A percentile compares a stretch with the other conserved stretches of the same genome.
Conservation (phyloP, 1,140 invertebrate species). For the Drosophila teissieri region DNA sequence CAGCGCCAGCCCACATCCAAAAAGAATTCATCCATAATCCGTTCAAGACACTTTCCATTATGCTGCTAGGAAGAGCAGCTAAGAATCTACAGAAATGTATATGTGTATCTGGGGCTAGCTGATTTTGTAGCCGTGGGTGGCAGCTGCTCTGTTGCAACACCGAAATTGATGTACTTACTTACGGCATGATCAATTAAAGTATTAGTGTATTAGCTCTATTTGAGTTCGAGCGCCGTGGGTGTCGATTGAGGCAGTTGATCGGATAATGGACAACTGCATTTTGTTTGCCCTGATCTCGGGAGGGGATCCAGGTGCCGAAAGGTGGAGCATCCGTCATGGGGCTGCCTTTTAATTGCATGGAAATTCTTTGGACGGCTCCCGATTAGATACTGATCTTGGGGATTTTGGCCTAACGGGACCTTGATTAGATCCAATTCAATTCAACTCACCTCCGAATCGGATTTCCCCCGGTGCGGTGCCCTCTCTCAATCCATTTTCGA, state of each 20-base stretch:
- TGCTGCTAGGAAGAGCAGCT: not conserved
- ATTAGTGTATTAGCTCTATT: constrained; percentile 58
- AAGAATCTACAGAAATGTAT: not conserved
- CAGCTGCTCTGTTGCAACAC: constrained; percentile 50
- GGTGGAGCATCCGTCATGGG: constrained; percentile 56
- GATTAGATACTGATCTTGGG: constrained; percentile 60
- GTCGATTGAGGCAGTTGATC: constrained; percentile 40
- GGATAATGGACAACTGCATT: constrained; percentile 10
- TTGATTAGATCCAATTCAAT: constrained; percentile 73
- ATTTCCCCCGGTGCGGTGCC: constrained; percentile 4
- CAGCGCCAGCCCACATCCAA: constrained; percentile 37
- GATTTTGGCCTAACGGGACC: constrained; percentile 58
- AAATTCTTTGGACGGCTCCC: constrained; percentile 60
- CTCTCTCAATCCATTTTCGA: constrained; percentile 60
- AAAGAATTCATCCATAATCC: constrained; percentile 37
- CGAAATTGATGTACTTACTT: constrained; percentile 67
- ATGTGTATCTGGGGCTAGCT: constrained; percentile 6
- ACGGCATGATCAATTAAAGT: constrained; percentile 58
- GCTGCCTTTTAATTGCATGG: constrained; percentile 68
- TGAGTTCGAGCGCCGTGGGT: constrained; percentile 38
- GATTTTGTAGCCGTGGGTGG: constrained; percentile 50
- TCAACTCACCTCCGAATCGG: constrained; percentile 34
- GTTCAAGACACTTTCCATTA: not conserved
- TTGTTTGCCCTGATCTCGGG: constrained; percentile 12
- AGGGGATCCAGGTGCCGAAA: constrained; percentile 51